Conservation (phyloP, 2,888 invertebrate genomes). For the Exocentrus adspersus region DNA sequence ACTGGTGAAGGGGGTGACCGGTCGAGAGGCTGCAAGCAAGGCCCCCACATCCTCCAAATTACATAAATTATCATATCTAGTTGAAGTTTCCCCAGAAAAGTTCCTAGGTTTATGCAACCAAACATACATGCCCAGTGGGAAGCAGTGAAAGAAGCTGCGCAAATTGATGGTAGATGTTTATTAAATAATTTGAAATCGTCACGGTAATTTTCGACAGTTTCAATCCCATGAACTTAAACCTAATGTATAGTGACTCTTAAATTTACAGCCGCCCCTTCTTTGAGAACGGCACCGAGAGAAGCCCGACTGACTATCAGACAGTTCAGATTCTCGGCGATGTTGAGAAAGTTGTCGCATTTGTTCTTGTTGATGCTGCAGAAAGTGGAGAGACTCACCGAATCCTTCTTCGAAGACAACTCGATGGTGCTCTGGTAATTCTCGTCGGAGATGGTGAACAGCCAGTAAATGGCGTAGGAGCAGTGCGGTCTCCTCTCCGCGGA, state of each 20-base stretch:
- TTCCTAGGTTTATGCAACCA: too few species aligned
- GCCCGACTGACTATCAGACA: conserved; percentile 55
- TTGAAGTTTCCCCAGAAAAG: too few species aligned
- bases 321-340: conserved; percentile 51
- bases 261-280: conserved; percentile 55
- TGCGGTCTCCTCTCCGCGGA: conserved; percentile 47
- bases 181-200: background rate
- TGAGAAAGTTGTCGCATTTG: conserved; percentile 49
- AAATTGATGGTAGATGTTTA: background rate
- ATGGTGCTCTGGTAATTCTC: conserved; percentile 55
- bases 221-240: too few species aligned
- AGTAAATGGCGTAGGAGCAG: conserved; percentile 52
- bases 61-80: too few species aligned
- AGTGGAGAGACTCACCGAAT: conserved; percentile 53
- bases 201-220: conserved; percentile 37
- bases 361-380: conserved; percentile 54
- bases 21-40: too few species aligned
- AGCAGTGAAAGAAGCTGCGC: background rate
- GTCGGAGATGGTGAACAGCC: conserved; percentile 57
- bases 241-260: conserved; percentile 56
- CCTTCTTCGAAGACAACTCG: conserved; percentile 55
- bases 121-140: too few species aligned
- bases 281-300: conserved; percentile 52
- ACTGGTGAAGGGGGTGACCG: too few species aligned
- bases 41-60: too few species aligned